These are phyloP conservation scores for Chaetophractus vellerosus DNA, from an alignment of 2,797 vertebrate genomes.

Conservation along the genomic window DNA sequence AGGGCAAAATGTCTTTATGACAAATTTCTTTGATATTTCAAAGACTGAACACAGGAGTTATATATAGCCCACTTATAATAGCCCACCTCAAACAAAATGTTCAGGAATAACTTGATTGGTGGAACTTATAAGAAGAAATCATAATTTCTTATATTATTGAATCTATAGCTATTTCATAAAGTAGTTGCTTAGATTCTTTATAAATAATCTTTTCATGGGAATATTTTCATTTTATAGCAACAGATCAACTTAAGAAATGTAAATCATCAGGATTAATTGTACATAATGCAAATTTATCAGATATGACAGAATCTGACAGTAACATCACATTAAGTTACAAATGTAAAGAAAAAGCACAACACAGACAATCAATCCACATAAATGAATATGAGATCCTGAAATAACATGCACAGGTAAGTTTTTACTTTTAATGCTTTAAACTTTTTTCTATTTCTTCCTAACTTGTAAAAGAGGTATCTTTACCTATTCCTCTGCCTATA, in stretches of 20 bases:
- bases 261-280: rapidly evolving
- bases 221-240: not conserved
- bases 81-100: not conserved
- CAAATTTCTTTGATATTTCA: not conserved
- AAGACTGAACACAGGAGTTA: not conserved
- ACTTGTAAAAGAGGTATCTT: not conserved
- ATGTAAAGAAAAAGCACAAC: constrained; percentile 16
- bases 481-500: not conserved
- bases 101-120: not conserved
- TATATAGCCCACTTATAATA: not conserved
- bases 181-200: not conserved
- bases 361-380: constrained; percentile 64
- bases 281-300: rapidly evolving
- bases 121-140: not conserved
- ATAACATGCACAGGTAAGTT: constrained; percentile 76
- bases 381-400: constrained; percentile 82
- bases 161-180: not conserved
- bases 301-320: rapidly evolving
- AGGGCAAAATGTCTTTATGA: not conserved
- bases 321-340: rapidly evolving
- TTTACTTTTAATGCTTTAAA: not conserved
- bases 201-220: not conserved
- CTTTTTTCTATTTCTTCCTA: not conserved
- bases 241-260: constrained; percentile 69
- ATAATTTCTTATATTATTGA: not conserved